phyloP scores from a whole-genome alignment of 2,113 vertebrate species.

The Leuciscus idus region DNA sequence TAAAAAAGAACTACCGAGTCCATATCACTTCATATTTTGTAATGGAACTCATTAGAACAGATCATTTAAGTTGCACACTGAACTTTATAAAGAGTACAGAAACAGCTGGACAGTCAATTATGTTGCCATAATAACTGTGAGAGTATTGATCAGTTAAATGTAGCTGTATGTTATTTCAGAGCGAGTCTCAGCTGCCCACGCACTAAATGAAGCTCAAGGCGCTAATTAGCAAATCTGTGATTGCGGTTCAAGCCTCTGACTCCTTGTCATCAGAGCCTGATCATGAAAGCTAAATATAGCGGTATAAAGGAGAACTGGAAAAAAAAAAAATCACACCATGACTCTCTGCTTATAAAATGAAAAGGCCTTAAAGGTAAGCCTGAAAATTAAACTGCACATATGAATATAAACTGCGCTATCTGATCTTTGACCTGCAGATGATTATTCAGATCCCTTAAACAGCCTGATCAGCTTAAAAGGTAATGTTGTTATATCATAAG shows the following conservation, averaged over 20 bases:
- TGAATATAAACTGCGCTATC: not conserved
- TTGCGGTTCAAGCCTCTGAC: conserved; percentile 26
- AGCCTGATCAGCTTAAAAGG: not conserved
- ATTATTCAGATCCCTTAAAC: too few species aligned
- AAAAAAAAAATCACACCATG: not conserved
- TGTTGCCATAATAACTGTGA: not conserved
- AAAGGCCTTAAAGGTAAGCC: not conserved
- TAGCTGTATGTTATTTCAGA: conserved; percentile 25
- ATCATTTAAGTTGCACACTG: not conserved
- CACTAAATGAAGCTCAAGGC: conserved; percentile 41
- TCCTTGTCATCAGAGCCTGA: conserved; percentile 31
- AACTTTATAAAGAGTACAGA: not conserved
- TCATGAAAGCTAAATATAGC: conserved; percentile 44
- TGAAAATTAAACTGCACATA: not conserved
- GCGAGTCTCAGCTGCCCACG: conserved; percentile 45
- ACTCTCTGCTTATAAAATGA: not conserved
- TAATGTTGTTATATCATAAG: not conserved
- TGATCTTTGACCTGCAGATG: not conserved
- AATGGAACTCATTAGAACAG: not conserved
- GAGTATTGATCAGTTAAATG: not conserved
- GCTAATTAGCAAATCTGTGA: conserved; percentile 53
- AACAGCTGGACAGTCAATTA: not conserved
- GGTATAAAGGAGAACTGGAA: conserved; percentile 39
- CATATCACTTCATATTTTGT: not conserved
- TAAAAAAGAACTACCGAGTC: not conserved